Conservation (phyloP, 2,888 invertebrate species). For the Bombylius discolor region DNA sequence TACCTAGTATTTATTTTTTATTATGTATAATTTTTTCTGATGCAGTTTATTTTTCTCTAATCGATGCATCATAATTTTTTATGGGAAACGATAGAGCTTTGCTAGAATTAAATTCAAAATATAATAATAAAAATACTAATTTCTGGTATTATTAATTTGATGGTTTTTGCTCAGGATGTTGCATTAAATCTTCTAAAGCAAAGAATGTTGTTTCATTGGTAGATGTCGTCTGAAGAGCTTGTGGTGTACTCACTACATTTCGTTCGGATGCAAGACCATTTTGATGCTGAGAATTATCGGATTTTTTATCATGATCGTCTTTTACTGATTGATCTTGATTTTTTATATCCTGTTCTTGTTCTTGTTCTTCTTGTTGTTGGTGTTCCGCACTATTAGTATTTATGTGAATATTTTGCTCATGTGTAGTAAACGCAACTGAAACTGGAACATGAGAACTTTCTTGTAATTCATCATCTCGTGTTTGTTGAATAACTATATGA, state of each 20-base stretch:
- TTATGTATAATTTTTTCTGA: too few species aligned
- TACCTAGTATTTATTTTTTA: too few species aligned
- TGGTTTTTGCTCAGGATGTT: slow-evolving; percentile 13
- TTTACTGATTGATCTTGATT: background rate
- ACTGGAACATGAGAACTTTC: slow-evolving; percentile 38
- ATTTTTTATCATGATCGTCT: background rate
- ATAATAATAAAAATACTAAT: too few species aligned
- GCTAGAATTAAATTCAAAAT: too few species aligned
- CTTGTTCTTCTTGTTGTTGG: slow-evolving; percentile 22
- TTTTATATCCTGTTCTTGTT: slow-evolving; percentile 11
- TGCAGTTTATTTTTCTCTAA: too few species aligned
- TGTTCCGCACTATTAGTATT: slow-evolving; percentile 23
- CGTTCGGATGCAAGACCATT: background rate
- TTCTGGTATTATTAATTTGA: background rate
- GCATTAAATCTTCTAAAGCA: slow-evolving; percentile 29
- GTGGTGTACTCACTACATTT: background rate
- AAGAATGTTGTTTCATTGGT: slow-evolving; percentile 21
- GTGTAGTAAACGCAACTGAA: slow-evolving; percentile 32
- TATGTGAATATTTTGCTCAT: slow-evolving; percentile 17
- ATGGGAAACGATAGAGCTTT: too few species aligned
- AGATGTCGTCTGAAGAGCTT: slow-evolving; percentile 8
- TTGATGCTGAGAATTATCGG: background rate
- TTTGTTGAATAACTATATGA: slow-evolving; percentile 35
- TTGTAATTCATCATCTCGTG: slow-evolving; percentile 30
- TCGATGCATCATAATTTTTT: too few species aligned